Evolutionary conservation across 2,113 vertebrate genomes (phyloP), one percentile per base, ranked within the genome.

Genomic region (Polyodon spathula): DNA sequence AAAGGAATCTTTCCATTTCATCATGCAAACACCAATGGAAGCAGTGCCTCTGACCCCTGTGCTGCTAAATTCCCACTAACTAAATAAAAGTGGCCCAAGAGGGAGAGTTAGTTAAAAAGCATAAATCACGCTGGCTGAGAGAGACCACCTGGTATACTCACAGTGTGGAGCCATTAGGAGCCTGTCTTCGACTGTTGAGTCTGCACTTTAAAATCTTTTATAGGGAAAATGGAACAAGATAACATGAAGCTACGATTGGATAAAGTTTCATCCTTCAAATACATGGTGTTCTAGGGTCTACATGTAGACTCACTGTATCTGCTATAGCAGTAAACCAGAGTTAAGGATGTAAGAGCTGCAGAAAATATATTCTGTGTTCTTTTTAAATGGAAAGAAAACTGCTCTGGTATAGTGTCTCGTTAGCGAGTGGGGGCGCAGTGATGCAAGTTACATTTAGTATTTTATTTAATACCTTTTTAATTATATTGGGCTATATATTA

Each of bases 71-170:
- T 81, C 78, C 77, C 70, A 69, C 73, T 73, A 80, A 72, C 76
- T 74, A 83, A 81, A 79, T 81, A 81, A 79, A 84, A 80, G 74
- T 73, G 76, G 74, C 71, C 74, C 68, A 41, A 80, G 73, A 81
- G 74, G 68, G 73, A 63, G 65, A 68, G 50, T 46, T 62, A 40
- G 51, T 60, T 40, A 56, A 46, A 59, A 58, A 61, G 63, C 68
- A 81, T 83, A 78, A 81, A 81, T 85, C 80, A 78, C 68, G 57
- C 50, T 40, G 40, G 1, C 3, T 82, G 80, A 86, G 76, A 70
- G 68, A 75, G 75, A 84, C 81, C 80, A 82, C 82, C 77, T 82
- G 81, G 80, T 63, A 61, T 70, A 8, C 73, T 66, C 66, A 5
- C 69, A 67, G 68, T 61, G 15, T 14, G 41, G 70, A 62, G 81